These are phyloP conservation scores for Spinibarbus caldwelli DNA, from an alignment of 2,797 vertebrate genomes.

Conservation along the genomic window DNA sequence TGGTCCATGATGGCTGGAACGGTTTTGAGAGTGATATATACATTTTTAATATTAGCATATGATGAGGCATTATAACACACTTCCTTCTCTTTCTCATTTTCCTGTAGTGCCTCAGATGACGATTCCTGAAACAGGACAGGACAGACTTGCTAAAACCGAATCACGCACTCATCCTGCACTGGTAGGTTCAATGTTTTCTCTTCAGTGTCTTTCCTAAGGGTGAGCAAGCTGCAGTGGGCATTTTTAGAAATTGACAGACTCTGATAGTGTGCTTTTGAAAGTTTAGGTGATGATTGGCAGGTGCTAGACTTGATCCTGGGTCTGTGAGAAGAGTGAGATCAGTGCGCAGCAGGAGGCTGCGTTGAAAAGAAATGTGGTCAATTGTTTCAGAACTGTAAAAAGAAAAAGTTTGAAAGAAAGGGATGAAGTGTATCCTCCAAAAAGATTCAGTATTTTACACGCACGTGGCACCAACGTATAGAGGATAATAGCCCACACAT, in stretches of 20 bases:
- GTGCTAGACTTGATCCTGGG: conserved; percentile 34
- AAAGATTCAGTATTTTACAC: conserved; percentile 31
- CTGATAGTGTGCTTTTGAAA: conserved; percentile 21
- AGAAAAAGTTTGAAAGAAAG: conserved; percentile 40
- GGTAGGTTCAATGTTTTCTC: conserved; percentile 18
- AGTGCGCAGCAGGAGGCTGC: conserved; percentile 1
- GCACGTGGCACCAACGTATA: conserved; percentile 1
- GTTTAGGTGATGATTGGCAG: conserved; percentile 42
- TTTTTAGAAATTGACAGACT: conserved; percentile 8
- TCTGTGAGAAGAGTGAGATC: conserved; percentile 34
- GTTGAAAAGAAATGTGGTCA: conserved; percentile 20
- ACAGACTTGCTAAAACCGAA: not conserved
- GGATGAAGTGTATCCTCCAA: conserved; percentile 14
- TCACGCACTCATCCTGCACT: not conserved
- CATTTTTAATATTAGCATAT: conserved; percentile 4
- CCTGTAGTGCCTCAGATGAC: conserved; percentile 13
- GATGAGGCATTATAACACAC: not conserved
- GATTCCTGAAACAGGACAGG: conserved; percentile 1
- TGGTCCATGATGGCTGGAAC: conserved; percentile 12
- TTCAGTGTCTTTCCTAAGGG: not conserved
- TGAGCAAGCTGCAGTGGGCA: not conserved
- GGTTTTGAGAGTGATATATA: not conserved
- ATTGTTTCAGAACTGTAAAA: conserved; percentile 19
- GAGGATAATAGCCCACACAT: conserved; percentile 69
- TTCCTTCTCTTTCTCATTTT: conserved; percentile 33